A percentile compares a stretch with the other conserved stretches of the same genome.
Evolutionary conservation across 2,888 invertebrate genomes (phyloP).

Genomic region (Macaria notata): DNA sequence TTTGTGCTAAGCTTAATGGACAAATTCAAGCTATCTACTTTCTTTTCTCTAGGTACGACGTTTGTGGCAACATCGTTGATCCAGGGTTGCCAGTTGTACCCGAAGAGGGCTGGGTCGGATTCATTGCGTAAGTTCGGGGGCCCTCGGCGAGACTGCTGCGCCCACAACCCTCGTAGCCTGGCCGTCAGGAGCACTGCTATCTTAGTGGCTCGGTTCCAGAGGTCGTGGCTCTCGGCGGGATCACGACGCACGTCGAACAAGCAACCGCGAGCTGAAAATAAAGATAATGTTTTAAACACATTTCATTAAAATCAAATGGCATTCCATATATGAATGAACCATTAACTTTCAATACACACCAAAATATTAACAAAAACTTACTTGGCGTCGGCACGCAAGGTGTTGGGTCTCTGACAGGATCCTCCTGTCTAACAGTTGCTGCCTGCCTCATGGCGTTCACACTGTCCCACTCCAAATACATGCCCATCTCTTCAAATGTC

Average conservation of each 20-base stretch:
- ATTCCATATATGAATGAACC: no score
- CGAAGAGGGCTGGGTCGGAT: slow-evolving; percentile 87
- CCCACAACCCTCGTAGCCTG: slow-evolving; percentile 64
- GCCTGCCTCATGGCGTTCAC: slow-evolving; percentile 53
- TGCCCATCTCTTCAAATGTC: slow-evolving; percentile 57
- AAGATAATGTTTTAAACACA: background rate
- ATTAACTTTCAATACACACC: no score
- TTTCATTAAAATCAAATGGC: no score
- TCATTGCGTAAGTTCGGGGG: slow-evolving; percentile 70
- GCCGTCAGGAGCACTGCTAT: slow-evolving; percentile 68
- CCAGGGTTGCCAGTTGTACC: slow-evolving; percentile 89
- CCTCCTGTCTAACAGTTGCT: slow-evolving; percentile 57
- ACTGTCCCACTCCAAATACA: slow-evolving; percentile 51
- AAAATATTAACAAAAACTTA: slow-evolving; percentile 40
- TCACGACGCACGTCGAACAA: slow-evolving; percentile 89
- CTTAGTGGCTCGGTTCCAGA: slow-evolving; percentile 77
- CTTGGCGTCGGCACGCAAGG: slow-evolving; percentile 64
- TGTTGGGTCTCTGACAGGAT: slow-evolving; percentile 53
- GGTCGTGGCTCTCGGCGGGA: slow-evolving; percentile 90
- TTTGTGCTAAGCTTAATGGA: slow-evolving; percentile 41
- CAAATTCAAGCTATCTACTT: slow-evolving; percentile 39
- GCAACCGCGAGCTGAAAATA: slow-evolving; percentile 81
- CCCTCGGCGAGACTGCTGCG: slow-evolving; percentile 74
- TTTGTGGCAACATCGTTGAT: slow-evolving; percentile 28
- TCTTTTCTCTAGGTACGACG: slow-evolving; percentile 27